Evolutionary conservation across 2,888 invertebrate species (phyloP), one percentile per base, ranked within the genome.

Genomic region (Ellobium chinense): DNA sequence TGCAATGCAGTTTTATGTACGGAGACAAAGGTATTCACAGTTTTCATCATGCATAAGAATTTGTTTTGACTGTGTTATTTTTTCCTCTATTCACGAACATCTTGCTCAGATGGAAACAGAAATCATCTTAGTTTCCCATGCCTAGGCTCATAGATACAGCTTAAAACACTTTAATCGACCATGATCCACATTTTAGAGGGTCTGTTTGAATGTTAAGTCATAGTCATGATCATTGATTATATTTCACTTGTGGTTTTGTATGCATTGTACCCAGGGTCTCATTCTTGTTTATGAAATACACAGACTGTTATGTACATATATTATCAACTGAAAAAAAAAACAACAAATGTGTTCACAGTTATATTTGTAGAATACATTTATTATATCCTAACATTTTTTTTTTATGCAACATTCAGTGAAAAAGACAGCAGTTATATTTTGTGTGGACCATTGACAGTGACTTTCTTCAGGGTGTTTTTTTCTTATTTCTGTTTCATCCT

Each of bases 291-390:
- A 7, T 60, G 60, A 24, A 27, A 60, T 60, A 63, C 63, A 18
- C 31, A 5, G n/a, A n/a, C 9, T 31, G 31, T 63, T 60, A 60
- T 60, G 24, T 60, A 60, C 60, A 63, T 63, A 60, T 60, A 24
- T 27, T 14, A 29, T 60, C 29, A 31, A 63, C 63, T n/a, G n/a
- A n/a, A n/a, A n/a, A n/a, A n/a, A n/a, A n/a, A n/a, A n/a, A n/a
- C n/a, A 63, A 31, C 3, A 21, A 34, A 34, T 65, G 66, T 66
- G 66, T 66, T 66, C 66, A 66, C 37, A 24, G 37, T 66, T 46
- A 12, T 46, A 46, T 46, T 46, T 66, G 66, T 66, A 14, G 34
- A 66, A 7, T 34, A 66, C 66, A 66, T 66, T 37, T 66, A 66
- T 37, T 37, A 21, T n/a, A 31, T n/a, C 18, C 18, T 46, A 18